Conservation (phyloP, 2,888 invertebrate genomes). For the Tetragonula carbonaria region DNA sequence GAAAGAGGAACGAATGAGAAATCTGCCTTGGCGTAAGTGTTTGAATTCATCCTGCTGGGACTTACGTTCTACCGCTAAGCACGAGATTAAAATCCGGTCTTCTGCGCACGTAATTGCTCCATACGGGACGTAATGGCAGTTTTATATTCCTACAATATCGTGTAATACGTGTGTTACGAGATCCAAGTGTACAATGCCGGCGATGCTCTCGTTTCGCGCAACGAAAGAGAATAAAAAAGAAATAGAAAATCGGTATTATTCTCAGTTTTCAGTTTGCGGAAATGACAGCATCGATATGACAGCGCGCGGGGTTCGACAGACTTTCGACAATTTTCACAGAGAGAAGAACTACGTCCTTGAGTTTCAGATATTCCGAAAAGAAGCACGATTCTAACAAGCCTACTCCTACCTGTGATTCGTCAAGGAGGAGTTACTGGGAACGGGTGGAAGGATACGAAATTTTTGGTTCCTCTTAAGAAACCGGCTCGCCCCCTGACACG, state of each 20-base stretch:
- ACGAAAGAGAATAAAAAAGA: neutral
- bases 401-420: constrained; percentile 58
- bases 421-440: constrained; percentile 54
- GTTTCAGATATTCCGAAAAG: neutral
- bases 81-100: constrained; percentile 82
- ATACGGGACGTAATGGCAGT: constrained; percentile 76
- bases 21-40: constrained; percentile 14
- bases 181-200: neutral
- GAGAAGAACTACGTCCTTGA: no score
- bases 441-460: constrained; percentile 69
- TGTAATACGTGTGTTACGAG: constrained; percentile 2
- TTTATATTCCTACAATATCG: constrained; percentile 75
- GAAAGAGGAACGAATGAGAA: constrained; percentile 5
- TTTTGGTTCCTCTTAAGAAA: constrained; percentile 64
- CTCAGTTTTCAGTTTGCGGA: neutral
- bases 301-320: no score
- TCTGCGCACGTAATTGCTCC: constrained; percentile 80
- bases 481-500: constrained; percentile 36
- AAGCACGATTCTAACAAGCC: neutral
- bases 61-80: constrained; percentile 82
- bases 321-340: no score
- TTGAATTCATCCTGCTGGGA: constrained; percentile 56
- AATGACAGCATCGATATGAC: neutral
- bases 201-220: neutral
- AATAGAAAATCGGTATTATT: no score